phyloP scores from a whole-genome alignment of 2,888 invertebrate genomes.

The Erannis defoliaria region DNA sequence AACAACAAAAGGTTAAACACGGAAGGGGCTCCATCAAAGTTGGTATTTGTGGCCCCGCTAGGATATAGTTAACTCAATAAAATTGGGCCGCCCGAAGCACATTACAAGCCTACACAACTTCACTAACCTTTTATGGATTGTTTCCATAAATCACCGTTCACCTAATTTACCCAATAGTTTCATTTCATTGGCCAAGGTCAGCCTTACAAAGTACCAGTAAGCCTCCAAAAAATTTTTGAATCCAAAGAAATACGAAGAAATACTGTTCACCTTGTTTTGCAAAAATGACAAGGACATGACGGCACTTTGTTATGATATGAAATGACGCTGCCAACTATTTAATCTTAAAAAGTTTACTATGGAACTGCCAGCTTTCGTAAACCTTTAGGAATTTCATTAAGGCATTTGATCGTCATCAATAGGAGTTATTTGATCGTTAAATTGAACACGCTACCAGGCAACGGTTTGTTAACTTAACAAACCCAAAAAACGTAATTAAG shows the following conservation, averaged over 20 bases:
- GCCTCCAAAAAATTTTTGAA: neutral
- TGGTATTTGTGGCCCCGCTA: too few relatives aligned
- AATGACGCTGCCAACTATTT: constrained; percentile 3
- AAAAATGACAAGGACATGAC: constrained; percentile 4
- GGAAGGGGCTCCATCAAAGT: too few relatives aligned
- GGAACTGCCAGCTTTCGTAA: neutral
- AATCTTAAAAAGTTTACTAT: neutral
- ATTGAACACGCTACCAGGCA: constrained; percentile 8
- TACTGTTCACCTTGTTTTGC: constrained; percentile 1
- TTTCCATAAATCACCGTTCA: neutral
- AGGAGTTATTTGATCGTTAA: constrained; percentile 4
- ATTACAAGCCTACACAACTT: neutral
- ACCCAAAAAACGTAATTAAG: neutral
- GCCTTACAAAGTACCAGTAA: too few relatives aligned
- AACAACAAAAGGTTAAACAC: too few relatives aligned
- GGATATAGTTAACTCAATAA: too few relatives aligned
- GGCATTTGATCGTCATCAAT: neutral
- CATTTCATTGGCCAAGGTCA: too few relatives aligned
- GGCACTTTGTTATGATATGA: constrained; percentile 14
- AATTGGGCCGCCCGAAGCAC: too few relatives aligned
- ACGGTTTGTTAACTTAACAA: constrained; percentile 20
- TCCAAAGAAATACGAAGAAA: neutral
- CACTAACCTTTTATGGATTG: constrained; percentile 1
- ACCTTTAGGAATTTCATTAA: neutral
- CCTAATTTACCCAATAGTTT: neutral